Conservation (phyloP, 2,888 invertebrate species). For the Sturmia bella region DNA sequence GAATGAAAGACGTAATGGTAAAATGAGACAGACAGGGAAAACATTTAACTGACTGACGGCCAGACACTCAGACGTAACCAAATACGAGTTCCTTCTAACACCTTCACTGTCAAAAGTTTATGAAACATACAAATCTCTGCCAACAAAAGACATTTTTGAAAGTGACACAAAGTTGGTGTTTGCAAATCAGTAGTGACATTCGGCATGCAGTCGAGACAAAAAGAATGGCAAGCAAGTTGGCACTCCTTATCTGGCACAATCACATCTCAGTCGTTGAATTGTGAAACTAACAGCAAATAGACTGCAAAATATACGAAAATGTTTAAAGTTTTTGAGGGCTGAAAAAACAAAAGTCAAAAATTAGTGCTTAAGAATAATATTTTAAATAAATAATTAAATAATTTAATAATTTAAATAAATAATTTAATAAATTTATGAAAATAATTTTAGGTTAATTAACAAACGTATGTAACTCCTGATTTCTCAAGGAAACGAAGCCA, state of each 20-base stretch:
- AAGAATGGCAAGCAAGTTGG: not conserved
- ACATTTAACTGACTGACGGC: not conserved
- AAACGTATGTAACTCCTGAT: too few species aligned
- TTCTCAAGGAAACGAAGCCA: too few species aligned
- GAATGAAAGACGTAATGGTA: conserved; percentile 32
- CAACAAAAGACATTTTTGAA: conserved; percentile 58
- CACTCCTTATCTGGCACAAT: not conserved
- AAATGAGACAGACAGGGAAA: conserved; percentile 3
- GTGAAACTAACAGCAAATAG: not conserved
- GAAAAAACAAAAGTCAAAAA: too few species aligned
- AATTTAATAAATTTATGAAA: too few species aligned
- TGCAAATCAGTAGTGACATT: conserved; percentile 78
- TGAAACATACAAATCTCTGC: conserved; percentile 40
- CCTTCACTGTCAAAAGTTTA: not conserved
- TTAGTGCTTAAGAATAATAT: too few species aligned
- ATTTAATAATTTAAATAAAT: too few species aligned
- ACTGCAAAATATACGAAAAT: conserved; percentile 23
- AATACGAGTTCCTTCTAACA: not conserved
- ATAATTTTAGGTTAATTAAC: too few species aligned
- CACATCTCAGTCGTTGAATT: not conserved
- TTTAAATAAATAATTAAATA: too few species aligned
- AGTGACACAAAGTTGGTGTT: conserved; percentile 76
- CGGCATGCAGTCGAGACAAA: conserved; percentile 53
- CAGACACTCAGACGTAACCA: not conserved
- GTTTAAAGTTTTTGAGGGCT: not conserved